These are phyloP conservation scores for Slavum lentiscoides DNA, from an alignment of 2,888 invertebrate species.

Conservation along the genomic window DNA sequence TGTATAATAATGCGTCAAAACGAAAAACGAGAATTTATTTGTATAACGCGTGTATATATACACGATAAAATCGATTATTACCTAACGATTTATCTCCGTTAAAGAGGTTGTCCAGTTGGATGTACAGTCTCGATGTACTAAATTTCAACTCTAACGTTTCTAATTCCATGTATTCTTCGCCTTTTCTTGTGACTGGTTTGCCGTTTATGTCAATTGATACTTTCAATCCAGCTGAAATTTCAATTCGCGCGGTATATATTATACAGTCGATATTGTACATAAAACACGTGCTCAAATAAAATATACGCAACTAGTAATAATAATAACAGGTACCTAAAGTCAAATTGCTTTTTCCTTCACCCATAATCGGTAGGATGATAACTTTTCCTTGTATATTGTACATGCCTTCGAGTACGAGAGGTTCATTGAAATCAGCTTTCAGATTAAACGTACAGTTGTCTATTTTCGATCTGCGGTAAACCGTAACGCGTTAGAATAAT, in stretches of 20 bases:
- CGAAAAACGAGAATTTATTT: too few relatives aligned
- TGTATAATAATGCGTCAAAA: not conserved
- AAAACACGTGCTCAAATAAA: not conserved
- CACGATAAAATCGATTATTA: conserved; percentile 53
- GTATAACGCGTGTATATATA: not conserved
- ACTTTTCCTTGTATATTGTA: conserved; percentile 57
- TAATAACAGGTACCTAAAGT: conserved; percentile 54
- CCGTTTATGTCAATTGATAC: conserved; percentile 56
- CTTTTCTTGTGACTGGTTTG: conserved; percentile 57
- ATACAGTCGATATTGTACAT: not conserved
- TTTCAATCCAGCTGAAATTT: conserved; percentile 56
- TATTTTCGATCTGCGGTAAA: conserved; percentile 23
- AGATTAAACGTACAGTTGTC: conserved; percentile 37
- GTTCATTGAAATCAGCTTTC: conserved; percentile 46
- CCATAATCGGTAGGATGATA: conserved; percentile 57
- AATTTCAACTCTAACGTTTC: conserved; percentile 56
- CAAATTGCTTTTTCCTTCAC: conserved; percentile 57
- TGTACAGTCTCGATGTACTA: conserved; percentile 57
- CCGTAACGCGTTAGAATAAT: not conserved
- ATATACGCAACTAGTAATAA: not conserved
- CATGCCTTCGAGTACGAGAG: conserved; percentile 66
- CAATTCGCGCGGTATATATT: too few relatives aligned
- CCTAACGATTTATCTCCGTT: conserved; percentile 61
- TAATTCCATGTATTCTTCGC: conserved; percentile 59
- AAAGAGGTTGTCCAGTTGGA: conserved; percentile 60